phyloP scores from a whole-genome alignment of 92 coral and sea anemone genomes.

The Palythoa heliodiscus region DNA sequence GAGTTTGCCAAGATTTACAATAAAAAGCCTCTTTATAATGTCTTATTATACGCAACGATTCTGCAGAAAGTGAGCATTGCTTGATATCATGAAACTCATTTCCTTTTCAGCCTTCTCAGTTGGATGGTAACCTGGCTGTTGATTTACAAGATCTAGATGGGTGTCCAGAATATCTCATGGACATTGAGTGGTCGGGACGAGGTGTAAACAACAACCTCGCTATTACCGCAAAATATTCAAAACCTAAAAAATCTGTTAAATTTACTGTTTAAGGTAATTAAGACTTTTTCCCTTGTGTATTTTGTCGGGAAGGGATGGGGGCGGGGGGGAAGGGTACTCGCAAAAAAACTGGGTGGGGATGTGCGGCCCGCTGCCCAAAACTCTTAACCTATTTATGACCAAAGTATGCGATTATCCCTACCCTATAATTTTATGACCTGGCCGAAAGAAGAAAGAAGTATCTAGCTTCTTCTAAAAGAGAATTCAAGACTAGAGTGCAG shows the following conservation, averaged over 20 bases:
- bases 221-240: not conserved
- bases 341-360: too few species aligned
- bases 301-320: too few species aligned
- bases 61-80: not conserved
- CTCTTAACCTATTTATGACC: too few species aligned
- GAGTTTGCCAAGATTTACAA: not conserved
- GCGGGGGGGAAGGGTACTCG: too few species aligned
- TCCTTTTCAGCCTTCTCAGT: constrained; percentile 32
- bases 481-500: too few species aligned
- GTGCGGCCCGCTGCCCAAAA: too few species aligned
- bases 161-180: constrained; percentile 33
- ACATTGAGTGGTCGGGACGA: constrained; percentile 33
- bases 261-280: constrained; percentile 25
- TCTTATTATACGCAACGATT: too few species aligned
- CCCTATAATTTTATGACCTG: too few species aligned
- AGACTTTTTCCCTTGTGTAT: too few species aligned
- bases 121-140: not conserved
- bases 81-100: constrained; percentile 37
- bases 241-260: constrained; percentile 33
- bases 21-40: not conserved
- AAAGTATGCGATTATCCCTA: too few species aligned
- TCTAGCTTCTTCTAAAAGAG: too few species aligned
- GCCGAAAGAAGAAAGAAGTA: too few species aligned
- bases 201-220: not conserved
- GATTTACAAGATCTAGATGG: constrained; percentile 7